These are phyloP conservation scores for Drosophila mimica DNA, from an alignment of 2,888 invertebrate species.

Conservation along the genomic window DNA sequence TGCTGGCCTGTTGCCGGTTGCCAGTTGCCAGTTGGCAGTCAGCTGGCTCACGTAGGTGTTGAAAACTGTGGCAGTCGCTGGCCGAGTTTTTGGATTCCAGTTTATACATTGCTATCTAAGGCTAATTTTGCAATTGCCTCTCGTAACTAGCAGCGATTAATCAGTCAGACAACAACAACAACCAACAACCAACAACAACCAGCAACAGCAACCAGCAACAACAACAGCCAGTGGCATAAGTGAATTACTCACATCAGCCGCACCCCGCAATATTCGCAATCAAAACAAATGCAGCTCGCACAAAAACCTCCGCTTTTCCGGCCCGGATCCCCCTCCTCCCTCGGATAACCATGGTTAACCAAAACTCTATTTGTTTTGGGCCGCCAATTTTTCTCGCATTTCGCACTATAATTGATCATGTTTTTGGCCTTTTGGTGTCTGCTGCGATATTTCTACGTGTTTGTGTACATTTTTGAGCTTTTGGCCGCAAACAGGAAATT, in stretches of 20 bases:
- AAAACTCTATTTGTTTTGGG: conserved; percentile 53
- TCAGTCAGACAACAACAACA: conserved; percentile 47
- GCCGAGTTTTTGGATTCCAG: conserved; percentile 42
- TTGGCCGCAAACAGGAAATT: conserved; percentile 54
- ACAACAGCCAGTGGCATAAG: conserved; percentile 59
- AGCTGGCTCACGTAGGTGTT: conserved; percentile 69
- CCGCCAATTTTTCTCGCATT: conserved; percentile 57
- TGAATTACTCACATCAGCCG: conserved; percentile 61
- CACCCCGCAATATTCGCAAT: conserved; percentile 48
- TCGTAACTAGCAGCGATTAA: conserved; percentile 75
- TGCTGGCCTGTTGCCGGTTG: conserved; percentile 11
- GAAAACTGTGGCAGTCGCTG: conserved; percentile 50
- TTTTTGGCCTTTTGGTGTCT: conserved; percentile 55
- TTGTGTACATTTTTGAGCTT: conserved; percentile 61
- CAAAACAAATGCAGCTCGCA: conserved; percentile 51
- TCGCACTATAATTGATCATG: conserved; percentile 78
- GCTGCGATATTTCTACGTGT: conserved; percentile 51
- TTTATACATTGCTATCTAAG: conserved; percentile 55
- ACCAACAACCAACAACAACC: conserved; percentile 30
- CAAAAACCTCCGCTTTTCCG: not conserved
- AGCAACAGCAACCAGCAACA: conserved; percentile 17
- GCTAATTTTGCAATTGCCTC: conserved; percentile 74
- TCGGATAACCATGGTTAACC: not conserved
- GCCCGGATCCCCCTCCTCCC: not conserved
- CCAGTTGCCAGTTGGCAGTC: conserved; percentile 22